Base-by-base conservation (phyloP, 92 coral and sea anemone genomes). In the Plumapathes pennacea region DNA sequence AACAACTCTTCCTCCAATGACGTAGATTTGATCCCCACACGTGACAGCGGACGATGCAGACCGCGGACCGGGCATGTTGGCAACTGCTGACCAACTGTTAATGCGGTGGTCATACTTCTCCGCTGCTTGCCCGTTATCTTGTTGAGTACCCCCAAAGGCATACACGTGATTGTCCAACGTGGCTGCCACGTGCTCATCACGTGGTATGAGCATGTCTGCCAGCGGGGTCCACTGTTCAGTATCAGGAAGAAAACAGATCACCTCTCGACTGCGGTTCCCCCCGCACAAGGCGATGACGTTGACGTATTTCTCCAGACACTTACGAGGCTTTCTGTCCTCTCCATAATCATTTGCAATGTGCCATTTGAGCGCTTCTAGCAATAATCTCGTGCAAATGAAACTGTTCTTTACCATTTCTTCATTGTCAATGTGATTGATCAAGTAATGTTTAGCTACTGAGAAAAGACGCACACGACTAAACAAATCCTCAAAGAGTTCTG, bases 241-340 rank as follows among this genome's bases (percentile, higher is more conserved):
- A 0, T 71, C 79, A 3, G 85, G 95, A 4, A 70, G 36, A 32
- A 50, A 86, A 47, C 95, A 82, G 13, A 66, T 64, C n/a, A 86
- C 90, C 25, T 82, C 89, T 50, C 60, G 74, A 38, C 89, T 68
- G 28, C 80, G 50, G 51, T 76, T 76, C 2, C 95, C 85, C 6
- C 92, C 89, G 63, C 89, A 76, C 64, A 84, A 70, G 12, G 82
- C 74, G 25, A 86, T 63, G 15, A 62, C 85, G 47, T 76, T 69
- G 36, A 72, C 61, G 38, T 81, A 67, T 38, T 71, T 66, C 57
- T 64, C 49, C 13, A 83, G 60, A 22, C 37, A 67, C 32, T 73
- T 76, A 25, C 71, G 31, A 0, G 78, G 69, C 14, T 68, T 60
- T 38, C 71, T 61, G 10, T 25, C 48, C 17, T 58, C 81, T 7